Base-by-base conservation (phyloP, 2,888 invertebrate species). In the Aspidiotus destructor region DNA sequence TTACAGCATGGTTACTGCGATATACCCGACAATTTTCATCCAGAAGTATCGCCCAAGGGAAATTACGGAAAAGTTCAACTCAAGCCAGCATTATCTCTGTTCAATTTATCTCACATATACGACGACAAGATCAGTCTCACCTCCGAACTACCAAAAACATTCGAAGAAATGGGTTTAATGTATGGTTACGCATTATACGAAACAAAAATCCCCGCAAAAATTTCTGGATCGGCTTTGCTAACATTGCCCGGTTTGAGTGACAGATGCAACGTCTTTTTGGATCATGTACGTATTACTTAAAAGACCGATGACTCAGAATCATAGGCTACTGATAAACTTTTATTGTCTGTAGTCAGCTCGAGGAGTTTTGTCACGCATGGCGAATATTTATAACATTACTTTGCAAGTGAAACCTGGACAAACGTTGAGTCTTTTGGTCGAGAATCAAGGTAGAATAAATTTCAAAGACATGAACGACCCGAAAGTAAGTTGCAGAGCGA, bases 391-490 rank as follows among this genome's bases (percentile, higher is more conserved):
- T 42, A 68, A 62, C 10, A 55, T 71, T 67, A 61, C 65, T 8
- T 42, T 70, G 2, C 16, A 60, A 13, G 41, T 63, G 16, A n/a
- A 53, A 41, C 60, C 74, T 73, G 76, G 76, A 3, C 74, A 77
- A 63, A 74, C 70, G 13, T 72, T 80, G 13, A 74, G 75, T 71
- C 75, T 82, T 55, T 72, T 82, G 16, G 80, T 81, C 0, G 93
- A 94, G 78, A 91, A 88, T 76, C 89, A 89, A 80, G 94, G 93
- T 10, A 82, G 92, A 65, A 83, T 89, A 57, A 90, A 90, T 76
- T 89, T 78, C 74, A 84, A 85, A 58, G 71, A 73, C 65, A 75
- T 84, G 15, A 75, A 75, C 60, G 79, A 79, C 70, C 76, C 74
- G 65, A 80, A 80, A 75, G 79, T 79, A 73, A 67, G 28, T 58